These are phyloP conservation scores for Caenorhabditis angaria DNA, from an alignment of 2,888 invertebrate genomes.

Conservation along the genomic window DNA sequence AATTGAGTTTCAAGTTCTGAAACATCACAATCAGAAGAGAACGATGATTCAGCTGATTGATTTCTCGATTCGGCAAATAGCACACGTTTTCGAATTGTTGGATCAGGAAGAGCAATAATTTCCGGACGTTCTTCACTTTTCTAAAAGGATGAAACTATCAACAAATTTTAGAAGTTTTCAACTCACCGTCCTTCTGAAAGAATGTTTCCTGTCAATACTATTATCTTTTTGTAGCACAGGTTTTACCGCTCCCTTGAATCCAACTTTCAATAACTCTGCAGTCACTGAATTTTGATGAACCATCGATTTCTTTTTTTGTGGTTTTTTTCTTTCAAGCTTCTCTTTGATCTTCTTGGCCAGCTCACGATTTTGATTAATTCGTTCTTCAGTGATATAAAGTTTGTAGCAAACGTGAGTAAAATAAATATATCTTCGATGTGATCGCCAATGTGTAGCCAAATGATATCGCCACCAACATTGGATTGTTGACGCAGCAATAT, in stretches of 20 bases:
- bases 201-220: constrained; percentile 16
- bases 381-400: constrained; percentile 57
- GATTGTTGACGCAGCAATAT: constrained; percentile 61
- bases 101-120: constrained; percentile 24
- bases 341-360: constrained; percentile 50
- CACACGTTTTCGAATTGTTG: constrained; percentile 26
- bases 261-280: constrained; percentile 32
- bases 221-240: constrained; percentile 21
- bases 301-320: constrained; percentile 38
- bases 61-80: constrained; percentile 29
- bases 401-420: constrained; percentile 58
- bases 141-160: constrained; percentile 12
- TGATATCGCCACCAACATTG: constrained; percentile 60
- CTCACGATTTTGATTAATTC: constrained; percentile 51
- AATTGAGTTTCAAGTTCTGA: constrained; percentile 34
- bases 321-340: constrained; percentile 35
- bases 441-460: constrained; percentile 41
- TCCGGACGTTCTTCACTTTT: constrained; percentile 26
- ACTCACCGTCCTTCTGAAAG: constrained; percentile 32
- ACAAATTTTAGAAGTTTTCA: neutral
- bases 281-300: constrained; percentile 36
- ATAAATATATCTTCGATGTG: constrained; percentile 34
- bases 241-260: constrained; percentile 32
- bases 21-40: constrained; percentile 30
- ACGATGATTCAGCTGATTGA: constrained; percentile 33